Base-by-base conservation (phyloP, 1,140 invertebrate genomes). In the Hyposmocoma kahamanoa region DNA sequence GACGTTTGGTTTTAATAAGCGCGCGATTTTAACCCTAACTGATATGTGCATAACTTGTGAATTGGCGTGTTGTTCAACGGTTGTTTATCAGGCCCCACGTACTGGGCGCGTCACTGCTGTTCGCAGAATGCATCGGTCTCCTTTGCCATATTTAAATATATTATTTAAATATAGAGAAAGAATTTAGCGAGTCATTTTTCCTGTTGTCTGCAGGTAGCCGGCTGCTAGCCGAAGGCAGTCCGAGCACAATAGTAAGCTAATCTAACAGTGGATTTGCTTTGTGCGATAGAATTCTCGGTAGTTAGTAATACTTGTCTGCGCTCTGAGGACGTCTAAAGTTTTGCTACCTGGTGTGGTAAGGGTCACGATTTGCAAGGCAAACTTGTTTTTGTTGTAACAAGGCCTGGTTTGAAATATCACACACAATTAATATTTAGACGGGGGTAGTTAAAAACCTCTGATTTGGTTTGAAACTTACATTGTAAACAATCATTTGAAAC, bases 61-160 rank as follows among this genome's bases (percentile, higher is more conserved):
- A 71, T 47, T 58, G 55, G 53, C 55, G 42, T 19, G 2, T 22
- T 21, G 30, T 20, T 48, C 39, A 46, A 73, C 61, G 65, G 63
- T 71, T 60, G 51, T 59, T n/a, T n/a, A 61, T 38, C 56, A 57
- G 38, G 49, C 62, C 65, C 57, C 58, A 49, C 56, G 71, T 71
- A 73, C 63, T 61, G 63, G 55, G 47, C 70, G 66, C 68, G 67
- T 80, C 74, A 80, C 72, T 71, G 76, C 75, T 74, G 67, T 84
- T 78, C 76, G 68, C 56, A 67, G 80, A 82, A 82, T 77, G 80
- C 78, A 77, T 75, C 67, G 72, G 66, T 68, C 70, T 73, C 69
- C 72, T 78, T 79, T 79, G 66, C 73, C 57, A 79, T 77, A 75
- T 70, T 75, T 77, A 70, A n/a, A n/a, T 75, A 47, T 60, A 56